Evolutionary conservation across 2,888 invertebrate species (phyloP).

Genomic region (Piscicola geometra): DNA sequence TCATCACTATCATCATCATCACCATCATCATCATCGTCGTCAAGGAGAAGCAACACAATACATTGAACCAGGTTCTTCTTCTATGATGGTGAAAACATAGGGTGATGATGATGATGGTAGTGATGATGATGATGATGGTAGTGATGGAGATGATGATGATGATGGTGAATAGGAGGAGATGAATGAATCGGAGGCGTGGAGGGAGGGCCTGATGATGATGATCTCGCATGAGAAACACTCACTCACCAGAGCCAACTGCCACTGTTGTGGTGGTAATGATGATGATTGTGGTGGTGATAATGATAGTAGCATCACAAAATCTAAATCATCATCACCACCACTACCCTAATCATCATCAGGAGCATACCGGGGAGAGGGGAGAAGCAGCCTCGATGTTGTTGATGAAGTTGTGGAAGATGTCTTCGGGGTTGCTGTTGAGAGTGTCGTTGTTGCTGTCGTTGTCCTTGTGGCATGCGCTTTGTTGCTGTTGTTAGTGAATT

Average conservation of each 20-base stretch:
- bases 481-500: no score
- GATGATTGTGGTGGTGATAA: background rate
- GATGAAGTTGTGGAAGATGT: slow-evolving; percentile 18
- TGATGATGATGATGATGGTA: slow-evolving; percentile 21
- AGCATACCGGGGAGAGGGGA: background rate
- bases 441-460: no score
- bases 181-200: background rate
- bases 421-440: background rate
- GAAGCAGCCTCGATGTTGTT: slow-evolving; percentile 3
- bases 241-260: background rate
- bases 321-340: background rate
- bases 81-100: background rate
- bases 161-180: slow-evolving; percentile 1
- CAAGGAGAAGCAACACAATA: background rate
- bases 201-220: slow-evolving; percentile 2
- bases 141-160: background rate
- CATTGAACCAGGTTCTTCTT: background rate
- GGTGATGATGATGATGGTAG: slow-evolving; percentile 9
- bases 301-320: background rate
- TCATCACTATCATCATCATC: slow-evolving; percentile 22
- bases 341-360: background rate
- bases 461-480: no score
- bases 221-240: background rate
- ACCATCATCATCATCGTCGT: slow-evolving; percentile 11
- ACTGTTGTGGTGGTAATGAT: background rate